Base-by-base conservation (phyloP, 2,113 vertebrate genomes). In the Pseudois nayaur region DNA sequence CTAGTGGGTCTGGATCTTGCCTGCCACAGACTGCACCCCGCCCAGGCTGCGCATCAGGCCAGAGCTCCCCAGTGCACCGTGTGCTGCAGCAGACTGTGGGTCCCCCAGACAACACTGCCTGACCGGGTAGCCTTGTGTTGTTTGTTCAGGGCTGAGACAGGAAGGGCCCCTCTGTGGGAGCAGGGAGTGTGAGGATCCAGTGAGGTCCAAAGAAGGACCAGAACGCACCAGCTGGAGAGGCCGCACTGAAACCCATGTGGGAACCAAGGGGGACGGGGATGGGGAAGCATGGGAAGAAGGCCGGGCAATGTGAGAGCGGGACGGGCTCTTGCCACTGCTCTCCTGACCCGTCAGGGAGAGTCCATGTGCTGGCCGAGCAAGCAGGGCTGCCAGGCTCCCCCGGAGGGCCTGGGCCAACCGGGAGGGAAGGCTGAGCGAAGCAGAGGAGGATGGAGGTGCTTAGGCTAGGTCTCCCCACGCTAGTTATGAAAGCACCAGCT, bases 21-120 rank as follows among this genome's bases (percentile, higher is more conserved):
- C 36, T 33, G 43, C n/a, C 31, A 40, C 40, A 55, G 64, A 17
- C 36, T 27, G 13, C n/a, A 52, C 62, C 45, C 57, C 5, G 2
- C 45, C 36, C 52, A 48, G 74, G 25, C 45, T 9, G 9, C 71
- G 1, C 6, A 17, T 19, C 52, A 27, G 10, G 17, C 17, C 2
- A 8, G 71, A 71, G 57, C 2, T 52, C 13, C 12, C 1, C 12
- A 6, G 1, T 3, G 9, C 57, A 52, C 50, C 0, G 1, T 3
- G 29, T 15, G 29, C 11, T 52, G 40, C 19, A 3, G 7, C 36
- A 71, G 87, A 23, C 43, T 8, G 16, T 13, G 8, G 14, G 25
- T 10, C 62, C 84, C 55, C 55, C 79, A 8, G 43, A 57, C 17
- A 16, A 23, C 17, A 59, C 29, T 14, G 5, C 59, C 45, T 7